These are phyloP conservation scores for Oxyura jamaicensis DNA, from an alignment of 2,113 vertebrate genomes.

Conservation along the genomic window DNA sequence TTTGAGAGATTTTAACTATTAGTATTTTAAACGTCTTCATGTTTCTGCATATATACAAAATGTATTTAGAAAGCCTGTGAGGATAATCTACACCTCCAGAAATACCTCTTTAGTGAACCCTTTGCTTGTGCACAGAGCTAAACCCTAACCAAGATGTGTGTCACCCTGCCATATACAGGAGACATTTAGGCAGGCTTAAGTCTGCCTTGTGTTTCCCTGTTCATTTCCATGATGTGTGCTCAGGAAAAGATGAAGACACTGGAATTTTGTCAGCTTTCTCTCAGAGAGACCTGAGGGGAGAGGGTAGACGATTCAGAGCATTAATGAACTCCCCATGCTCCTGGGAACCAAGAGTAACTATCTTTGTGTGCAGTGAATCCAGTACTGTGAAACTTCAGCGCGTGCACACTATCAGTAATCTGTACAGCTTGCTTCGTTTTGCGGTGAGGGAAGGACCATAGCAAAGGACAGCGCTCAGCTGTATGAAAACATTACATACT, in stretches of 20 bases:
- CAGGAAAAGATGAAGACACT: neutral
- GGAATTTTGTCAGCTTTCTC: neutral
- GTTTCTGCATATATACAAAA: neutral
- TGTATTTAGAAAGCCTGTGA: neutral
- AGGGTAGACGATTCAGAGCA: neutral
- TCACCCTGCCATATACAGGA: neutral
- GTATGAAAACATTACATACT: accelerated
- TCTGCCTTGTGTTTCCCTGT: neutral
- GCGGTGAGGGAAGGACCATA: accelerated
- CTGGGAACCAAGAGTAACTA: neutral
- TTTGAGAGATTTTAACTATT: neutral
- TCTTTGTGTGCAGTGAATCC: accelerated
- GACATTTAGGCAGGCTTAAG: neutral
- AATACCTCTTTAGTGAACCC: neutral
- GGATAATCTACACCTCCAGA: neutral
- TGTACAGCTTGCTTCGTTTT: neutral
- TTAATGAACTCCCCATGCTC: neutral
- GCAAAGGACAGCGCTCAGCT: neutral
- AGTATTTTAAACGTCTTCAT: neutral
- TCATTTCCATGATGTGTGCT: no score
- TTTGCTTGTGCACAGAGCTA: neutral
- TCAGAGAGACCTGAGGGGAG: no score
- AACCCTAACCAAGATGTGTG: neutral
- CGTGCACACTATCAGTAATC: accelerated
- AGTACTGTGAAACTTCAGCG: neutral